Conservation (phyloP, 2,797 vertebrate genomes). For the Aratinga solstitialis region DNA sequence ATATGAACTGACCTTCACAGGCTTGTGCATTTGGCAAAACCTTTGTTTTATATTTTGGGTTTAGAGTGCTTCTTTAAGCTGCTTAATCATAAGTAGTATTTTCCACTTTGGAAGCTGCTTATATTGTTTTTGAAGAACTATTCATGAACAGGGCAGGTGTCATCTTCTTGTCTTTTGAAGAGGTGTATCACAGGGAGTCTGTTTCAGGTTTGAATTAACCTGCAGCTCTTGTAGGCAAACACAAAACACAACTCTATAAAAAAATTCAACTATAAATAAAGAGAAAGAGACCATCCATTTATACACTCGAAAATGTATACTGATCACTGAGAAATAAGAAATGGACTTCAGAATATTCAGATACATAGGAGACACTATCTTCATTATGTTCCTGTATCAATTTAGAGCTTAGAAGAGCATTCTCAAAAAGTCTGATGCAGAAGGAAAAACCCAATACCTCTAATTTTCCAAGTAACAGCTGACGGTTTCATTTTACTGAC, state of each 20-base stretch:
- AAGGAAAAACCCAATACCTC: neutral
- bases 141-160: neutral
- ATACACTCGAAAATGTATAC: neutral
- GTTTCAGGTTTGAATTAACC: neutral
- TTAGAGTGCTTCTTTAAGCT: neutral
- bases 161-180: neutral
- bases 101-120: neutral
- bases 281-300: neutral
- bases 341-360: neutral
- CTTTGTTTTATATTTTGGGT: neutral
- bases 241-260: neutral
- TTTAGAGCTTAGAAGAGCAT: neutral
- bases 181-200: neutral
- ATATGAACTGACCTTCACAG: neutral
- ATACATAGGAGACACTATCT: neutral
- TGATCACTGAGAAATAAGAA: neutral
- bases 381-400: neutral
- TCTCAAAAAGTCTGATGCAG: neutral
- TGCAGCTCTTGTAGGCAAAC: neutral
- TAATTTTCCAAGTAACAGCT: neutral
- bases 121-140: neutral
- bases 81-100: neutral
- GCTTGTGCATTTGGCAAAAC: neutral
- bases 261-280: neutral
- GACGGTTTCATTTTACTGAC: neutral